Conservation (phyloP, 1,140 invertebrate species). For the Luehdorfia chinensis region DNA sequence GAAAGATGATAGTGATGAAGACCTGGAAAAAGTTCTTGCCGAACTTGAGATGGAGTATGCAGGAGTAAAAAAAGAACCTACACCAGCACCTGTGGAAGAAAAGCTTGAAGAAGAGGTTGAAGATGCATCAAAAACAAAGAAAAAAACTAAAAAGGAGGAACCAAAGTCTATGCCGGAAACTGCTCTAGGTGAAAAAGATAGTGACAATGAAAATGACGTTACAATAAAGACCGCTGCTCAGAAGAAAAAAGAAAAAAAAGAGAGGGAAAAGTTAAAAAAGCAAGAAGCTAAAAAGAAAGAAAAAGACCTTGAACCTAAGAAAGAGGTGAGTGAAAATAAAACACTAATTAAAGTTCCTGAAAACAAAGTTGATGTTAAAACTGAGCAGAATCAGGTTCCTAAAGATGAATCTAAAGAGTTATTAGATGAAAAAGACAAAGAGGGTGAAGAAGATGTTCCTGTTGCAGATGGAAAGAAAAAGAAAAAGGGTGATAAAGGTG, state of each 20-base stretch:
- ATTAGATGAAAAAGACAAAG: conserved; percentile 57
- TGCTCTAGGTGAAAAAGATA: conserved; percentile 64
- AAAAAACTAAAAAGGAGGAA: conserved; percentile 73
- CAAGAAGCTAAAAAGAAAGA: conserved; percentile 80
- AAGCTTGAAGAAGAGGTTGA: conserved; percentile 73
- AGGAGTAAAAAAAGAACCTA: conserved; percentile 76
- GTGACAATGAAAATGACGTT: conserved; percentile 77
- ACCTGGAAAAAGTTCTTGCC: conserved; percentile 90
- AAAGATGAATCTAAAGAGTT: conserved; percentile 45
- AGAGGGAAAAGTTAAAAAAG: conserved; percentile 88
- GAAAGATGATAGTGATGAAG: conserved; percentile 89
- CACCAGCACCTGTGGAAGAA: conserved; percentile 50
- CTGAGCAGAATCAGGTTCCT: conserved; percentile 32
- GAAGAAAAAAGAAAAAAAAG: conserved; percentile 93
- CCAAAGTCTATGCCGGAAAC: conserved; percentile 70
- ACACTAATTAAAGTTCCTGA: conserved; percentile 38
- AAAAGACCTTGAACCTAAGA: conserved; percentile 58
- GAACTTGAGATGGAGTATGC: conserved; percentile 88
- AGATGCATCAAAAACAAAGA: conserved; percentile 71
- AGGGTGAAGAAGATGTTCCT: conserved; percentile 43
- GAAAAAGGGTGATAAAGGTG: conserved; percentile 68
- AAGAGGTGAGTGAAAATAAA: conserved; percentile 51
- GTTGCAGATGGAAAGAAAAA: conserved; percentile 75
- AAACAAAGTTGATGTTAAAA: conserved; percentile 38
- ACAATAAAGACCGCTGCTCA: conserved; percentile 90